Base-by-base conservation (phyloP, 2,888 invertebrate genomes). In the Lepidonotus clava region DNA sequence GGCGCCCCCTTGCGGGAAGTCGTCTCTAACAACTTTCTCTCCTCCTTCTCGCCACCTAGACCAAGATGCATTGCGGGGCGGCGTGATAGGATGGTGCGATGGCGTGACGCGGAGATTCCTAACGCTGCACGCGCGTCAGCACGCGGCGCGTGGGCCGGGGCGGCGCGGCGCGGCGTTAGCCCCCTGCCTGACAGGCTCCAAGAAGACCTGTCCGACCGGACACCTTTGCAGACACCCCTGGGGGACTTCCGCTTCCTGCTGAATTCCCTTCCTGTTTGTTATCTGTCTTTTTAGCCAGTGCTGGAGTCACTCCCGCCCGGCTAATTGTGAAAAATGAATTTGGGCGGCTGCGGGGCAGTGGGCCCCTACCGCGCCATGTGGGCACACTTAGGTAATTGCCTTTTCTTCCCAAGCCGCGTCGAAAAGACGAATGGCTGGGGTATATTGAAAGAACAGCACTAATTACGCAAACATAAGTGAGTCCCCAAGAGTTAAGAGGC, bases 291-390 rank as follows among this genome's bases (percentile, higher is more conserved):
- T 28, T 46, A 32, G 46, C 28, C 28, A 6, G 80, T 41, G 66
- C 80, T 28, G 4, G 24, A 46, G 66, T n/a, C 8, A 21, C 66
- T n/a, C n/a, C 6, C 28, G 28, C 46, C 14, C 36, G 71, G 11
- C 71, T 80, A 80, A 80, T 80, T 80, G 80, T 80, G 80, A 80
- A 46, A 80, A 80, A 80, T 80, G 80, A 80, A 80, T 80, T 76
- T 51, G 80, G 46, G 46, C 41, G 51, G 46, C 41, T n/a, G 46
- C 38, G 28, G 80, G 46, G 46, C 41, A 34, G 46, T 28, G 46
- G 46, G 1, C 46, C 24, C 46, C 80, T 8, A 14, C 11, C 32
- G 32, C 46, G 51, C 41, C 46, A 28, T 80, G 80, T 80, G 41
- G 80, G 80, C 80, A 80, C 80, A 80, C n/a, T 1, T 28, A 41